Conservation (phyloP, 2,113 vertebrate genomes). For the Verasper variegatus region DNA sequence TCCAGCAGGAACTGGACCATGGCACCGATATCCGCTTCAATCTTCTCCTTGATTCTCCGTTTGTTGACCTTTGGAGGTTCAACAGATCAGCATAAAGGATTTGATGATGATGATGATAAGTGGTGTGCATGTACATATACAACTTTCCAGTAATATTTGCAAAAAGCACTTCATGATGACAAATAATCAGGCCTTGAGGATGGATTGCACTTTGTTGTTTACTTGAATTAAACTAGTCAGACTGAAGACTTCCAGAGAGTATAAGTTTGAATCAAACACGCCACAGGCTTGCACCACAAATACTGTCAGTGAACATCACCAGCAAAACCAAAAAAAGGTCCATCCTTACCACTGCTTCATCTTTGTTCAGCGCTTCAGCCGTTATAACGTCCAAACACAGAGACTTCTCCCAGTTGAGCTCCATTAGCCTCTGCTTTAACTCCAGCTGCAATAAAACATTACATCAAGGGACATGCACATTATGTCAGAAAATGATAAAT, state of each 20-base stretch:
- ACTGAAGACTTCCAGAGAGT: background rate
- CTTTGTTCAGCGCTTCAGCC: conserved; percentile 76
- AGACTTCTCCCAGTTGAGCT: conserved; percentile 82
- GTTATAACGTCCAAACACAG: conserved; percentile 72
- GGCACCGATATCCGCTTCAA: conserved; percentile 80
- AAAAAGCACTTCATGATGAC: too few species aligned
- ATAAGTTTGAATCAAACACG: background rate
- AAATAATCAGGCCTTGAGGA: too few species aligned
- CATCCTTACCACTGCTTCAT: conserved; percentile 72
- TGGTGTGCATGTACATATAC: background rate
- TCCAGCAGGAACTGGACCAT: conserved; percentile 84
- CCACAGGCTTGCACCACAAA: background rate
- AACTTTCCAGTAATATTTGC: background rate
- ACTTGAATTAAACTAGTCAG: too few species aligned
- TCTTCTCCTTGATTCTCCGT: conserved; percentile 81
- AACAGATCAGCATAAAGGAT: background rate
- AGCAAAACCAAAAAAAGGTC: background rate
- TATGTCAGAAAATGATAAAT: background rate
- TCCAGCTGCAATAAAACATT: conserved; percentile 66
- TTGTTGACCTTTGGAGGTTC: conserved; percentile 74
- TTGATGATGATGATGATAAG: background rate
- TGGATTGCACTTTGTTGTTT: too few species aligned
- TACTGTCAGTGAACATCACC: background rate
- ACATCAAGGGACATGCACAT: background rate
- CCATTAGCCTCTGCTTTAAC: conserved; percentile 76